Base-by-base conservation (phyloP, 2,113 vertebrate genomes). In the Lampris incognitus region DNA sequence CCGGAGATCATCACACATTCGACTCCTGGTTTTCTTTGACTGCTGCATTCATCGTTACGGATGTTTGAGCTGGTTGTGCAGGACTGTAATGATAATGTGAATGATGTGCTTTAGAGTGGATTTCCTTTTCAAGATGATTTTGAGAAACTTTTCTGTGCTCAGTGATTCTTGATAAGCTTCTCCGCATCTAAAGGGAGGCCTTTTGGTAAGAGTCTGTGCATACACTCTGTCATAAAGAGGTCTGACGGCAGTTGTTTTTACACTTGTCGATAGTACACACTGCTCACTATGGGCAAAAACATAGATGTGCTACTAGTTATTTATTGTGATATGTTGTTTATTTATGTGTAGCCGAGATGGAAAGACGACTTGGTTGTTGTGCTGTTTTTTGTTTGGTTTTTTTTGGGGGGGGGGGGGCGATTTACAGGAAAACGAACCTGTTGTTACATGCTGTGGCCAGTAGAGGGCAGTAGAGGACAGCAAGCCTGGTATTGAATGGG, bases 281-380 rank as follows among this genome's bases (percentile, higher is more conserved):
- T 81, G 69, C 66, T 69, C 56, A 58, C 52, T 69, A 59, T 61
- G 72, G 81, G 81, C 42, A 75, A 69, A 79, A 57, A 76, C 59
- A 37, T 42, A 56, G 6, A 38, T 75, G 75, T 84, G 71, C 64
- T 82, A 42, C 58, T 83, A 44, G 72, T 86, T 88, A 91, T 89
- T 90, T 89, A 89, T 90, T 90, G 76, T 89, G 77, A 86, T 69
- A 76, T 74, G 58, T 75, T 59, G 74, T 82, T 92, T 88, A 85
- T 90, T 86, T 89, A 80, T 85, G 76, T 79, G 69, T 82, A 82
- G 69, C 63, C 51, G 55, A 70, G 59, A 52, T 86, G 75, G 75
- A 65, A 82, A 42, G 72, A 62, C 42, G 36, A 71, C 13, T 56
- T n/a, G 3, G 57, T 74, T 81, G 39, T 69, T 82, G 87, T 89